A percentile compares a stretch with the other conserved stretches of the same genome.
phyloP scores from a whole-genome alignment of 1,140 invertebrate species.

The Cherax destructor region DNA sequence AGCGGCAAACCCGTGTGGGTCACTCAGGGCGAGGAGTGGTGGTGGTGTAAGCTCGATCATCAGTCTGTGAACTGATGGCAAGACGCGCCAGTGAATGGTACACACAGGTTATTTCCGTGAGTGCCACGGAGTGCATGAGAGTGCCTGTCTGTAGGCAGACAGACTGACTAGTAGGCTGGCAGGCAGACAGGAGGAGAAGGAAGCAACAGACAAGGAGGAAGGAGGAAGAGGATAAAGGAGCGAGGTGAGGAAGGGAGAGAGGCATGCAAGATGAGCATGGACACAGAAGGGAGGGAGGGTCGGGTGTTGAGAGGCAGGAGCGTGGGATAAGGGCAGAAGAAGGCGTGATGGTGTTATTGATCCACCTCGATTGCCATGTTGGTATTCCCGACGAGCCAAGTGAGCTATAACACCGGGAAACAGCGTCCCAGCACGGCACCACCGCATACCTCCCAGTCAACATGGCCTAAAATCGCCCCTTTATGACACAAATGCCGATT shows the following conservation, averaged over 20 bases:
- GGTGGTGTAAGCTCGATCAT: too few species aligned
- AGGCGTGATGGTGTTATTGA: constrained; percentile 5
- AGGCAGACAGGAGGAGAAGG: too few species aligned
- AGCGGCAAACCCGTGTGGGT: too few species aligned
- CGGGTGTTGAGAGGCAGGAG: background rate
- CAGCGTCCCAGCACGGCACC: constrained; percentile 9
- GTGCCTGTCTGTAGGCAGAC: too few species aligned
- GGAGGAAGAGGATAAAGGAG: too few species aligned
- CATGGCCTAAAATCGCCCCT: background rate
- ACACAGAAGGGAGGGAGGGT: background rate
- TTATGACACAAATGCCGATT: constrained; percentile 21
- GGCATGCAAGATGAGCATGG: background rate
- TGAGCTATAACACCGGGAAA: constrained; percentile 51
- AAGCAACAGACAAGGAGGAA: too few species aligned
- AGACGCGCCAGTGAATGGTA: too few species aligned
- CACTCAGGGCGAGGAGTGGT: too few species aligned
- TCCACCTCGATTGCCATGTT: constrained; percentile 40
- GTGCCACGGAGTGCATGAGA: too few species aligned
- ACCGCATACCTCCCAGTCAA: constrained; percentile 7
- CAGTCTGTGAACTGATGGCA: too few species aligned
- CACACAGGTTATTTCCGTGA: too few species aligned
- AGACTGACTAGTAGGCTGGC: too few species aligned
- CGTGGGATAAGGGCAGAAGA: background rate
- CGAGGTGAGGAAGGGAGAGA: background rate
- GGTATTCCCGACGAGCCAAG: constrained; percentile 55